phyloP scores from a whole-genome alignment of 1,140 invertebrate genomes.

The Nautilus pompilius region DNA sequence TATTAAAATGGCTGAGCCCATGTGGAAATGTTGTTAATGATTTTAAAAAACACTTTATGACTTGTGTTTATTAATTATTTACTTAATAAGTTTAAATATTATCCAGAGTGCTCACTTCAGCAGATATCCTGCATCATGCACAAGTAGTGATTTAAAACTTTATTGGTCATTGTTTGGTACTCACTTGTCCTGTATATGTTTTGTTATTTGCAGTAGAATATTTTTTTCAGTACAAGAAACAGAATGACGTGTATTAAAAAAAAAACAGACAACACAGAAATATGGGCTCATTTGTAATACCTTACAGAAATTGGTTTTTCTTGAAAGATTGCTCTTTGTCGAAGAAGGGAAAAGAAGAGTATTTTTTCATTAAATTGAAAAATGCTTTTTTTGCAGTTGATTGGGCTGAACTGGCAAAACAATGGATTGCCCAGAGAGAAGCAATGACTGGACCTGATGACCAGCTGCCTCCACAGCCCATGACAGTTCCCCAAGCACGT shows the following conservation, averaged over 20 bases:
- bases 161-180: too few relatives aligned
- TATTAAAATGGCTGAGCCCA: too few relatives aligned
- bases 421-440: constrained; percentile 97
- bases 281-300: background rate
- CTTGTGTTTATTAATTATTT: too few relatives aligned
- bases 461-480: constrained; percentile 48
- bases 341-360: background rate
- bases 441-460: constrained; percentile 11
- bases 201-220: background rate
- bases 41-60: too few relatives aligned
- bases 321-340: background rate
- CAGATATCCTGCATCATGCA: too few relatives aligned
- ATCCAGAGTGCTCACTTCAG: too few relatives aligned
- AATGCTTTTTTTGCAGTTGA: constrained; percentile 67
- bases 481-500: too few relatives aligned
- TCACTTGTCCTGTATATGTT: too few relatives aligned
- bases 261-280: background rate
- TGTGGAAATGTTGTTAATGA: too few relatives aligned
- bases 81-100: too few relatives aligned
- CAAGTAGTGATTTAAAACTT: too few relatives aligned
- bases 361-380: constrained; percentile 1
- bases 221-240: background rate
- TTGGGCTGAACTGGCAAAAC: constrained; percentile 91
- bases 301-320: background rate
- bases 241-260: background rate